These are phyloP conservation scores for Mythimna pallens DNA, from an alignment of 2,888 invertebrate genomes.

Conservation along the genomic window DNA sequence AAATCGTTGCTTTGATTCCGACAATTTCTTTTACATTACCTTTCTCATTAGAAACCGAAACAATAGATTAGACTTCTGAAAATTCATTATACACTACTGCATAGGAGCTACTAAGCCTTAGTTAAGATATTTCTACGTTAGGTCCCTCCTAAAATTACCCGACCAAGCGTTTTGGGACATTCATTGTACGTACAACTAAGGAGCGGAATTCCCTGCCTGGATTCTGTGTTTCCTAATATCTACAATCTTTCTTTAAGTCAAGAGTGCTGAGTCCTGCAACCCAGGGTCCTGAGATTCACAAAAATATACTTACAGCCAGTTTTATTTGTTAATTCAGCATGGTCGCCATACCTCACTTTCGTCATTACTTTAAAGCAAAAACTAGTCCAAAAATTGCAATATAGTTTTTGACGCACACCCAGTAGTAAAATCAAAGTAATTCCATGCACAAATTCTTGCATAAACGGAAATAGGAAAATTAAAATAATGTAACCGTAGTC, in stretches of 20 bases:
- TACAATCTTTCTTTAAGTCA: too few species aligned
- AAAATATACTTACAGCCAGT: too few species aligned
- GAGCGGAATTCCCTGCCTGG: too few species aligned
- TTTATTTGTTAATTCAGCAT: neutral
- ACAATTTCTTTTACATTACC: conserved; percentile 42
- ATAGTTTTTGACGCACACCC: neutral
- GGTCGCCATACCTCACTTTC: neutral
- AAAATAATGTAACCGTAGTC: conserved; percentile 25
- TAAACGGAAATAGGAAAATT: conserved; percentile 44
- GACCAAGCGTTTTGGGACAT: too few species aligned
- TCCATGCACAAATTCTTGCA: neutral
- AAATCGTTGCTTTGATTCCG: conserved; percentile 47
- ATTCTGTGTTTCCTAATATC: too few species aligned
- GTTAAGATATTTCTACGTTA: neutral
- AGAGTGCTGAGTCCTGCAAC: too few species aligned
- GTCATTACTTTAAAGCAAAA: neutral
- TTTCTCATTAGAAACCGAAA: conserved; percentile 36
- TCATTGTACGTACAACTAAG: too few species aligned
- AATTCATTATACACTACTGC: conserved; percentile 12
- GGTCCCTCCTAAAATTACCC: conserved; percentile 23
- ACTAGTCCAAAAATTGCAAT: neutral
- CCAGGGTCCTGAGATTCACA: too few species aligned
- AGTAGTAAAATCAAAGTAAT: conserved; percentile 10
- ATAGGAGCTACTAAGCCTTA: too few species aligned
- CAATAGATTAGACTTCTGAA: conserved; percentile 38